A percentile compares a stretch with the other conserved stretches of the same genome.
These are phyloP conservation scores for Papilio glaucus DNA, from an alignment of 1,140 invertebrate species.

Conservation along the genomic window DNA sequence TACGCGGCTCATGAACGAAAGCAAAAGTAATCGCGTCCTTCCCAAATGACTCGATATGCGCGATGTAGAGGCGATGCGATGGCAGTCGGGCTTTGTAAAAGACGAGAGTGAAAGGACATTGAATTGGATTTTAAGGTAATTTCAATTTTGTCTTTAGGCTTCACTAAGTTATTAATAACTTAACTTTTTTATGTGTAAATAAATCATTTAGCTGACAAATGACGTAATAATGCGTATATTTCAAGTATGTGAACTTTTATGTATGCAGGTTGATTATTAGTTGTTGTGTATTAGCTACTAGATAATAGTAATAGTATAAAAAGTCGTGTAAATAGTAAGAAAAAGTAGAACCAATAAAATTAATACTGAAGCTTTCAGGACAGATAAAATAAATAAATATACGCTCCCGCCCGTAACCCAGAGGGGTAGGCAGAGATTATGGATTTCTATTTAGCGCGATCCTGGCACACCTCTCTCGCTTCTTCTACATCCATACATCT, in stretches of 20 bases:
- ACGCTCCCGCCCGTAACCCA: too few species aligned
- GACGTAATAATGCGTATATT: not conserved
- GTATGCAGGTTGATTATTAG: too few species aligned
- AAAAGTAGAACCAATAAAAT: too few species aligned
- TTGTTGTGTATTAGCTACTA: too few species aligned
- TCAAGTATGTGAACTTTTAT: not conserved
- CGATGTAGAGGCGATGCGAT: slow-evolving; percentile 48
- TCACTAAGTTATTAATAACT: not conserved
- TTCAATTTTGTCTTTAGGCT: not conserved
- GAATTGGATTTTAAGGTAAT: slow-evolving; percentile 29
- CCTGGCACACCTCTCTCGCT: too few species aligned
- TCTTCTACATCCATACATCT: too few species aligned
- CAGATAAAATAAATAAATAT: too few species aligned
- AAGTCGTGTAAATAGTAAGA: too few species aligned
- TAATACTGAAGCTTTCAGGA: too few species aligned
- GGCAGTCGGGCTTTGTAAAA: slow-evolving; percentile 67
- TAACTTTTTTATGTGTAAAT: slow-evolving; percentile 1
- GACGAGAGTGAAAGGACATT: slow-evolving; percentile 70
- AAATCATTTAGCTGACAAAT: not conserved
- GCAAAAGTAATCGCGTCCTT: slow-evolving; percentile 58
- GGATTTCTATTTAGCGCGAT: too few species aligned
- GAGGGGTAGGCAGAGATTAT: too few species aligned
- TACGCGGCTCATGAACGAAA: slow-evolving; percentile 49
- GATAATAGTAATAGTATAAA: too few species aligned
- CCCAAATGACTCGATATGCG: slow-evolving; percentile 62